Evolutionary conservation across 2,888 invertebrate genomes (phyloP).

Genomic region (Chalcosyrphus nemorum): DNA sequence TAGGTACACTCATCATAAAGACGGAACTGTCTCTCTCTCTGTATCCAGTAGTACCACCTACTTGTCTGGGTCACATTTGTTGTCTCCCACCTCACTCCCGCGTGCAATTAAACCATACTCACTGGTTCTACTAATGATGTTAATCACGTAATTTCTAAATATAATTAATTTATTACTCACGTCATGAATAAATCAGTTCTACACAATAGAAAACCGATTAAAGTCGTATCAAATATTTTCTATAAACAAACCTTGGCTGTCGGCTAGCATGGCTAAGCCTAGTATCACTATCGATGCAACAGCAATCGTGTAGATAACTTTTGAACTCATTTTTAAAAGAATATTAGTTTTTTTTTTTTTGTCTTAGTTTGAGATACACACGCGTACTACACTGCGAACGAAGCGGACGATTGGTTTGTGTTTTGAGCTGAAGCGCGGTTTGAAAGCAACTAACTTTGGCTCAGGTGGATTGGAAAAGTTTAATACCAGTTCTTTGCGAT

Average conservation of each 20-base stretch:
- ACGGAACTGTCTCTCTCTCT: too few species aligned
- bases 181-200: slow-evolving; percentile 20
- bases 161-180: slow-evolving; percentile 37
- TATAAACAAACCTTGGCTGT: slow-evolving; percentile 59
- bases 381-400: slow-evolving; percentile 13
- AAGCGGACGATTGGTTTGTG: background rate
- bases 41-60: background rate
- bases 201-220: slow-evolving; percentile 27
- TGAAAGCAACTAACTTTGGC: slow-evolving; percentile 56
- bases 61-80: slow-evolving; percentile 8
- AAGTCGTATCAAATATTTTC: background rate
- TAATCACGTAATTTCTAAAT: slow-evolving; percentile 67
- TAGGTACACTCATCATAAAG: background rate
- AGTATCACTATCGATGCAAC: slow-evolving; percentile 52
- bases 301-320: slow-evolving; percentile 50
- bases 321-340: slow-evolving; percentile 50
- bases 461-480: slow-evolving; percentile 50
- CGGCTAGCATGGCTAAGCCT: slow-evolving; percentile 35
- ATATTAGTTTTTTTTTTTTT: background rate
- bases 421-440: slow-evolving; percentile 54
- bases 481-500: slow-evolving; percentile 30
- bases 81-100: slow-evolving; percentile 10
- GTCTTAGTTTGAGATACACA: slow-evolving; percentile 21
- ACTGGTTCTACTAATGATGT: background rate
- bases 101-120: background rate